A percentile compares a stretch with the other conserved stretches of the same genome.
Evolutionary conservation across 1,140 invertebrate species (phyloP).

Genomic region (Pectinophora gossypiella): DNA sequence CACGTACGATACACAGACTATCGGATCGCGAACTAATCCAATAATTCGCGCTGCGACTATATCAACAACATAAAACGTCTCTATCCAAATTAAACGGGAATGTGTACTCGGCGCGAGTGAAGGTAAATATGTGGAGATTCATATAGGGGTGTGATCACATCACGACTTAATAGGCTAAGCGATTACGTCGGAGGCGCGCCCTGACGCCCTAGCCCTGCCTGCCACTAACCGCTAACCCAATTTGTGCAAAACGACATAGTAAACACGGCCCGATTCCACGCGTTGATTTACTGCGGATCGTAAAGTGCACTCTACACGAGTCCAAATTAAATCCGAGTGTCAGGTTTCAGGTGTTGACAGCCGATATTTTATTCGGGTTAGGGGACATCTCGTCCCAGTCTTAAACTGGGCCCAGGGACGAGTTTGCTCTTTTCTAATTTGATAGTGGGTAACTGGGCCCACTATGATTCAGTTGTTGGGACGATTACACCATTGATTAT

Average conservation of each 20-base stretch:
- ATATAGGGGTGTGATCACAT: slow-evolving; percentile 36
- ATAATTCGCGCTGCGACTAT: too few relatives aligned
- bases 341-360: neutral
- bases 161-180: slow-evolving; percentile 41
- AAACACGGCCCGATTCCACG: slow-evolving; percentile 52
- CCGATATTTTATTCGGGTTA: too few relatives aligned
- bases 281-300: slow-evolving; percentile 8
- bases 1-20: too few relatives aligned
- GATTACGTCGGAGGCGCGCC: slow-evolving; percentile 46
- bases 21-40: too few relatives aligned
- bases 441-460: too few relatives aligned
- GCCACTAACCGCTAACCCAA: slow-evolving; percentile 43
- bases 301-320: neutral
- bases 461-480: too few relatives aligned
- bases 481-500: too few relatives aligned
- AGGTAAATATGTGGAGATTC: slow-evolving; percentile 47
- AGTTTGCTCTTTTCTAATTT: too few relatives aligned
- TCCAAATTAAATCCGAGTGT: neutral
- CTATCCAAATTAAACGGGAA: neutral
- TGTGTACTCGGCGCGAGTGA: slow-evolving; percentile 15
- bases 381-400: too few relatives aligned
- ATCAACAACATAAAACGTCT: neutral
- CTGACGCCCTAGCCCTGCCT: slow-evolving; percentile 25
- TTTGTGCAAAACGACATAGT: slow-evolving; percentile 56
- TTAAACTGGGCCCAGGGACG: too few relatives aligned